Evolutionary conservation across 2,888 invertebrate genomes (phyloP).

Genomic region (Nycteola revayana): DNA sequence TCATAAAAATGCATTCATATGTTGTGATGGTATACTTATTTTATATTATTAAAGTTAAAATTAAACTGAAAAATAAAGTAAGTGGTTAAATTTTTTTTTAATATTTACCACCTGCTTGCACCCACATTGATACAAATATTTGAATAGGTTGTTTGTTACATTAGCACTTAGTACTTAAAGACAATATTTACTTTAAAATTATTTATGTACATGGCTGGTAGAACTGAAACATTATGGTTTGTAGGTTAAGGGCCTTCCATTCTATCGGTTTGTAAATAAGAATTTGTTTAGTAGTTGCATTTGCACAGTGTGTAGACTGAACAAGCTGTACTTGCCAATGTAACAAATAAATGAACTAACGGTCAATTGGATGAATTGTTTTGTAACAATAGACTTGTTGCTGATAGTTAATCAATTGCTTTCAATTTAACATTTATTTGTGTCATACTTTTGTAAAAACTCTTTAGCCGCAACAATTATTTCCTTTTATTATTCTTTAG

Average conservation of each 20-base stretch:
- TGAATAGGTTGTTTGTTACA: too few species aligned
- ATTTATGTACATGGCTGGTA: not conserved
- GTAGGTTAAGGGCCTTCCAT: slow-evolving; percentile 27
- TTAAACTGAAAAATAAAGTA: too few species aligned
- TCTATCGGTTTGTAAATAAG: slow-evolving; percentile 14
- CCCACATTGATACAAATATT: too few species aligned
- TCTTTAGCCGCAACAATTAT: too few species aligned
- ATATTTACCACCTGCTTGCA: too few species aligned
- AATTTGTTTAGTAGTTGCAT: slow-evolving; percentile 19
- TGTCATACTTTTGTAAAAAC: not conserved
- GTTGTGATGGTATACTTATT: too few species aligned
- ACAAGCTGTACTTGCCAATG: slow-evolving; percentile 8
- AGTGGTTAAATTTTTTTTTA: too few species aligned
- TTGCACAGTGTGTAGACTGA: slow-evolving; percentile 34
- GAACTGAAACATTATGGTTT: slow-evolving; percentile 25
- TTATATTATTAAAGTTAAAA: too few species aligned
- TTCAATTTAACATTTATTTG: slow-evolving; percentile 10
- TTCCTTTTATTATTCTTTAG: too few species aligned
- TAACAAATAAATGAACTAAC: slow-evolving; percentile 1
- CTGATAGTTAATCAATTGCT: slow-evolving; percentile 17
- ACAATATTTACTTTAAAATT: too few species aligned
- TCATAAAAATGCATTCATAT: too few species aligned
- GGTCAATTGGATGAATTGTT: slow-evolving; percentile 7
- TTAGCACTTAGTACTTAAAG: too few species aligned
- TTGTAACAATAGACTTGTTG: not conserved